These are phyloP conservation scores for Hyposoter dolosus DNA, from an alignment of 2,888 invertebrate species.

Conservation along the genomic window DNA sequence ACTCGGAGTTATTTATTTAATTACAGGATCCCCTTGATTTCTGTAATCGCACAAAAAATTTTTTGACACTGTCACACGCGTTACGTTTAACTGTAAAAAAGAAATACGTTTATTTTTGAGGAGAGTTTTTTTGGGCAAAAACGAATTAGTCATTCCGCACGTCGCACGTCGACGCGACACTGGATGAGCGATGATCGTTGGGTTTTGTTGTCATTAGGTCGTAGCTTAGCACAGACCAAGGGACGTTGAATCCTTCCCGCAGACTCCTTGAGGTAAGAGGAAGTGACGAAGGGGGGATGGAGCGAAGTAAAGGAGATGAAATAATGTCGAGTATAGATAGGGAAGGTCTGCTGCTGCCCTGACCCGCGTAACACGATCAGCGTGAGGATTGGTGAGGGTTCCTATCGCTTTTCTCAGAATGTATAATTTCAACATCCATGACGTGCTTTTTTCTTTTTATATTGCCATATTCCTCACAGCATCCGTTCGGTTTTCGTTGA, in stretches of 20 bases:
- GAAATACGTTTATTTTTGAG: not conserved
- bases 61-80: conserved; percentile 8
- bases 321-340: conserved; percentile 33
- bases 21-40: not conserved
- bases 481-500: conserved; percentile 1
- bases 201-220: conserved; percentile 13
- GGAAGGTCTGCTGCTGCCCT: conserved; percentile 62
- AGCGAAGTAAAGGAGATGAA: conserved; percentile 24
- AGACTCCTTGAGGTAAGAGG: conserved; percentile 3
- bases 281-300: conserved; percentile 2
- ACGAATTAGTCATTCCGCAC: not conserved
- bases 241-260: conserved; percentile 14
- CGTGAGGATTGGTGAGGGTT: conserved; percentile 53
- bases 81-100: not conserved
- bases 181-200: not conserved
- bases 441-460: conserved; percentile 16
- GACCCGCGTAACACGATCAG: conserved; percentile 70
- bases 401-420: conserved; percentile 12
- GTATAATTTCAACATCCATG: conserved; percentile 22
- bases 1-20: not conserved
- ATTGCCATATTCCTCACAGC: conserved; percentile 2
- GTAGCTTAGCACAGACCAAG: conserved; percentile 15
- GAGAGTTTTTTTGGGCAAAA: not conserved
- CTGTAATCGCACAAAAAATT: not conserved
- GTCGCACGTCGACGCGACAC: not conserved